Evolutionary conservation across 2,113 vertebrate genomes (phyloP).

Genomic region (Leucoraja erinaceus): DNA sequence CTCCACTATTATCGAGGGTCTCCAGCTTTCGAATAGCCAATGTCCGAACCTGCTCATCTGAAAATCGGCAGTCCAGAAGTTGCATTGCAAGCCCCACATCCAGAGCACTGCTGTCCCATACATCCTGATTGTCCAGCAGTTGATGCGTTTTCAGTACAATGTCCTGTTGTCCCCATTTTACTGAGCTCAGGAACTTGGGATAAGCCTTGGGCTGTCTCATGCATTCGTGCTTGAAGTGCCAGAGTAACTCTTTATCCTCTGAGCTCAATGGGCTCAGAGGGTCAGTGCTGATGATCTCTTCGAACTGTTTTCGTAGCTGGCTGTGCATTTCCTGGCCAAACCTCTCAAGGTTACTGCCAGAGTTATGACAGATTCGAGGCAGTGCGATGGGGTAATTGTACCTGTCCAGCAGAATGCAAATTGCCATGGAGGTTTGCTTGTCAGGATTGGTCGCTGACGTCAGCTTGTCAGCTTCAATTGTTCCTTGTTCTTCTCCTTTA

Average conservation of each 20-base stretch:
- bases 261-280: slow-evolving; percentile 84
- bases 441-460: slow-evolving; percentile 95
- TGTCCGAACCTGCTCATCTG: slow-evolving; percentile 83
- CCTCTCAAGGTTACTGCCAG: slow-evolving; percentile 64
- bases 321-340: slow-evolving; percentile 89
- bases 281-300: slow-evolving; percentile 82
- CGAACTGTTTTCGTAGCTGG: slow-evolving; percentile 91
- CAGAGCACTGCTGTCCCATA: slow-evolving; percentile 81
- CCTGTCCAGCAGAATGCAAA: slow-evolving; percentile 83
- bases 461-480: slow-evolving; percentile 90
- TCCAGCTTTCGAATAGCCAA: slow-evolving; percentile 94
- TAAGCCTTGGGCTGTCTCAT: slow-evolving; percentile 85
- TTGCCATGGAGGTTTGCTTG: slow-evolving; percentile 85
- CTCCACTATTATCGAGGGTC: slow-evolving; percentile 82
- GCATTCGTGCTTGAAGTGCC: slow-evolving; percentile 92
- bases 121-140: slow-evolving; percentile 72
- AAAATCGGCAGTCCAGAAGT: slow-evolving; percentile 91
- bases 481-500: slow-evolving; percentile 88
- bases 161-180: slow-evolving; percentile 90
- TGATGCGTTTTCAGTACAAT: slow-evolving; percentile 79
- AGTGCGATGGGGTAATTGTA: slow-evolving; percentile 92
- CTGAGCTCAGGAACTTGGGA: slow-evolving; percentile 88
- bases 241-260: slow-evolving; percentile 92
- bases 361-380: slow-evolving; percentile 71
- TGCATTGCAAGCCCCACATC: slow-evolving; percentile 94